phyloP scores from a whole-genome alignment of 2,888 invertebrate genomes.

The Eristalis tenax region DNA sequence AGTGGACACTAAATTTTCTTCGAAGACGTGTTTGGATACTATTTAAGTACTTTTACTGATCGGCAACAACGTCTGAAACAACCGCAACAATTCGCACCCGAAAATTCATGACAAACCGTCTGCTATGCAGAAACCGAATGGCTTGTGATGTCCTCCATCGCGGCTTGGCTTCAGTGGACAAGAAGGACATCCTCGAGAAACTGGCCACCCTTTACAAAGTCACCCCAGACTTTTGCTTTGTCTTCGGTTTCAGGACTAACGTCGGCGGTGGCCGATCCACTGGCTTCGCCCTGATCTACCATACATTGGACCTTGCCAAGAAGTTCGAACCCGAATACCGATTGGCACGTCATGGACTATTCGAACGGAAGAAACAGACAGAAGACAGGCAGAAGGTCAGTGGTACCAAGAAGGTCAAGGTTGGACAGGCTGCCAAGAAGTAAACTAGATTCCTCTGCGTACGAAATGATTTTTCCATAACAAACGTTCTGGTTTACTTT shows the following conservation, averaged over 20 bases:
- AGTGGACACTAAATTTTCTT: too few relatives aligned
- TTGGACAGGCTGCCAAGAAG: slow-evolving; percentile 85
- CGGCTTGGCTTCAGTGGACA: slow-evolving; percentile 96
- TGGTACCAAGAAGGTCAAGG: slow-evolving; percentile 82
- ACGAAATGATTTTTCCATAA: background rate
- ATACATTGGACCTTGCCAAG: slow-evolving; percentile 97
- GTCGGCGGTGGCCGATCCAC: slow-evolving; percentile 99
- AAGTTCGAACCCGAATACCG: slow-evolving; percentile 99
- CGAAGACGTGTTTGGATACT: slow-evolving; percentile 81
- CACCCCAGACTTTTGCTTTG: slow-evolving; percentile 97
- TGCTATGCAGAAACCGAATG: slow-evolving; percentile 99
- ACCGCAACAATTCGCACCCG: slow-evolving; percentile 98
- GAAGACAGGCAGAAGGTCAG: slow-evolving; percentile 99
- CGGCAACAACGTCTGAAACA: slow-evolving; percentile 78
- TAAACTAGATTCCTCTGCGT: slow-evolving; percentile 78
- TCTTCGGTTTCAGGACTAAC: slow-evolving; percentile 98
- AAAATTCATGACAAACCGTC: slow-evolving; percentile 99
- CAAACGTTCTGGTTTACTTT: background rate
- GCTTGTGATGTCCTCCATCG: slow-evolving; percentile 99
- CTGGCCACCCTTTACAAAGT: slow-evolving; percentile 99
- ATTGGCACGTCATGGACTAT: slow-evolving; percentile 95
- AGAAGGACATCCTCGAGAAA: slow-evolving; percentile 98
- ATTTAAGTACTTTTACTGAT: slow-evolving; percentile 78
- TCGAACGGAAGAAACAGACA: slow-evolving; percentile 95
- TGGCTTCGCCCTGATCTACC: slow-evolving; percentile 98